Evolutionary conservation across 1,140 invertebrate species (phyloP), one percentile per base, ranked within the genome.

Genomic region (Drusus annulatus): DNA sequence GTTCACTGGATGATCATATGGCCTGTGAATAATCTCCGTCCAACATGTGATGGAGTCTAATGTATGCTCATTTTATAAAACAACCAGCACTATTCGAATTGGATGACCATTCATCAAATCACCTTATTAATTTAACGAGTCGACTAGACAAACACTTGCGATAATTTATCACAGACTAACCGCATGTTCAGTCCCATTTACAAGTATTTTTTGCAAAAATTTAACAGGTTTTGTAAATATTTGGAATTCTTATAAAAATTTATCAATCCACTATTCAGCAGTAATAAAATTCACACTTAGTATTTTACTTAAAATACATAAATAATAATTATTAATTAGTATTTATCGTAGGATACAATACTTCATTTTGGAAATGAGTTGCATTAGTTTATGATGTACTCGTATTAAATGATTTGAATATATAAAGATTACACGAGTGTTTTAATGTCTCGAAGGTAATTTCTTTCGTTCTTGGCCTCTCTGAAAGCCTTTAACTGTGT

Each of bases 401-500:
- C n/a, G n/a, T n/a, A n/a, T n/a, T 7, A 6, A 45, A 45, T 10
- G 1, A 45, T 45, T 45, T 10, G 10, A 45, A 45, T 8, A 45
- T 13, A 45, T 45, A 45, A 45, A 45, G 36, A 13, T 45, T 13
- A 45, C 8, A 13, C 1, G 10, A 45, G 13, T 45, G 36, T 45
- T 45, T 45, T 10, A 45, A 45, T 45, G 36, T 13, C 10, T 10
- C 13, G 36, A 45, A 45, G 36, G 36, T 13, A 45, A 7, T 13
- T 45, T 45, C 36, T 45, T 45, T 45, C 36, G 8, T 45, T 45
- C 36, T 13, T 45, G 36, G 0, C n/a, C 19, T 23, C 17, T 50
- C 45, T 54, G 17, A 25, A 71, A 71, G 68, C 31, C 31, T 68
- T 50, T 65, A 71, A 71, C 68, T 19, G 21, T 54, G 50, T 71